Evolutionary conservation across 2,797 vertebrate genomes (phyloP).

Genomic region (Pipistrellus nathusii): DNA sequence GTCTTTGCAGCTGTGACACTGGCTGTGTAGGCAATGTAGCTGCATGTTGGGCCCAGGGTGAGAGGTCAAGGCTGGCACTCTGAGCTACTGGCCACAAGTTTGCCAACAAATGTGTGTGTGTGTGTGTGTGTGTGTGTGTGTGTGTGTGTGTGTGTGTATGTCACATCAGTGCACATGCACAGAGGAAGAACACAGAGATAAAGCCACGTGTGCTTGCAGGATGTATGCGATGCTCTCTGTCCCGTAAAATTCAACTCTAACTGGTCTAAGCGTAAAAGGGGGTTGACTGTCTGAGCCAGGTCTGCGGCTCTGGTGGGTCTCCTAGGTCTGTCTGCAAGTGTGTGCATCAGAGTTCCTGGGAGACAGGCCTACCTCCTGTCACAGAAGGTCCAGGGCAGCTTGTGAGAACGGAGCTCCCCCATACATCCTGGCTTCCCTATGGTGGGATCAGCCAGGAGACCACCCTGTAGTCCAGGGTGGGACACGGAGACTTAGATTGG

Average conservation of each 20-base stretch:
- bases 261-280: not conserved
- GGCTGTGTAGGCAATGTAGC: not conserved
- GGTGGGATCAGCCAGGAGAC: not conserved
- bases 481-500: fast-evolving
- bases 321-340: not conserved
- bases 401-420: not conserved
- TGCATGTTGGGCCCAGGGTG: not conserved
- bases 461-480: too few species aligned
- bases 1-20: not conserved
- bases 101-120: not conserved
- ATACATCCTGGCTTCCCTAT: not conserved
- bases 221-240: not conserved
- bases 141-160: too few species aligned
- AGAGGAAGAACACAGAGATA: not conserved
- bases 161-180: not conserved
- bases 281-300: too few species aligned
- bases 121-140: too few species aligned
- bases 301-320: not conserved
- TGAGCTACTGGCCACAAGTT: not conserved
- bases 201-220: not conserved
- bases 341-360: not conserved
- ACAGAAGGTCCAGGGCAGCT: not conserved
- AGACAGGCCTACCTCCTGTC: not conserved
- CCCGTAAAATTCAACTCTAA: not conserved
- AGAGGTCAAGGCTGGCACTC: not conserved